Evolutionary conservation across 2,888 invertebrate species (phyloP).

Genomic region (Cerastis rubricosa): DNA sequence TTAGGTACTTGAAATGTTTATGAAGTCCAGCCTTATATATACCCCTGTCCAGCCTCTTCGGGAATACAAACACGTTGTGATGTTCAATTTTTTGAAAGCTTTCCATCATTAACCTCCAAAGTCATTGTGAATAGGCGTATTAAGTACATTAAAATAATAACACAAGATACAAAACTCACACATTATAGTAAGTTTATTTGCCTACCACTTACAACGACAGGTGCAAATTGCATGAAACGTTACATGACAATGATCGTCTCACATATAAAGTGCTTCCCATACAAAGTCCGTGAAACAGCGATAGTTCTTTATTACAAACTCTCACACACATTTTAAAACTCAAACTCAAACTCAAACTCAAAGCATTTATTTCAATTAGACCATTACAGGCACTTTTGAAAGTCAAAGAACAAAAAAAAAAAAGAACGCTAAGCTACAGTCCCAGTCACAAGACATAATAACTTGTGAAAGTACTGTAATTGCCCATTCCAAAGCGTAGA

Average conservation of each 20-base stretch:
- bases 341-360: too few relatives aligned
- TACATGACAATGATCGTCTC: constrained; percentile 27
- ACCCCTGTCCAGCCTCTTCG: not conserved
- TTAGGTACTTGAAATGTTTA: not conserved
- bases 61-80: not conserved
- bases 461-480: too few relatives aligned
- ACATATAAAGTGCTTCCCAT: constrained; percentile 37
- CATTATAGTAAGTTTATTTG: not conserved
- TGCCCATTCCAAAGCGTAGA: too few relatives aligned
- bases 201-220: not conserved
- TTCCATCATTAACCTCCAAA: not conserved
- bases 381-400: too few relatives aligned
- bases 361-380: too few relatives aligned
- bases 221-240: constrained; percentile 34
- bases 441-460: too few relatives aligned
- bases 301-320: constrained; percentile 22
- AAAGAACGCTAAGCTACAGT: too few relatives aligned
- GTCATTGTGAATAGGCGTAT: not conserved
- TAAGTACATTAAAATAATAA: not conserved
- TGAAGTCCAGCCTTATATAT: not conserved
- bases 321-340: constrained; percentile 21
- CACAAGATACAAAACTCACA: not conserved
- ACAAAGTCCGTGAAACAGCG: constrained; percentile 2
- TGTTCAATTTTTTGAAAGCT: not conserved
- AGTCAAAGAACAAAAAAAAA: too few relatives aligned